phyloP scores from a whole-genome alignment of 2,888 invertebrate genomes.

The Zaprionus bogoriensis region DNA sequence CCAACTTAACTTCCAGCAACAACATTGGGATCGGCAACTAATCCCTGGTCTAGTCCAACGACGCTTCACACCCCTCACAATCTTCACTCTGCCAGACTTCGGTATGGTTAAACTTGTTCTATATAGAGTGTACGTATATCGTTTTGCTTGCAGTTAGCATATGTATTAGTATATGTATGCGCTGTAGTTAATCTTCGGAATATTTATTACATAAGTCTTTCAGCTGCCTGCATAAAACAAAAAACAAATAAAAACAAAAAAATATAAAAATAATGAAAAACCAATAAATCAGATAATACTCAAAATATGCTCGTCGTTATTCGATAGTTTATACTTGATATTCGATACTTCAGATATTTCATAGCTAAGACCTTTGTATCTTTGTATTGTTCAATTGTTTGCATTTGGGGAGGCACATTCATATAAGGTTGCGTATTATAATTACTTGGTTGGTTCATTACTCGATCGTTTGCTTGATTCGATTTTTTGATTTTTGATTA shows the following conservation, averaged over 20 bases:
- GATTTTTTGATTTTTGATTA: conserved; percentile 29
- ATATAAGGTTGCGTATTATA: conserved; percentile 48
- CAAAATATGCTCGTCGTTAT: neutral
- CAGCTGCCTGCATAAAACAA: conserved; percentile 22
- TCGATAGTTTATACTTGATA: conserved; percentile 6
- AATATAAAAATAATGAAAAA: neutral
- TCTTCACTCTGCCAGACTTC: conserved; percentile 42
- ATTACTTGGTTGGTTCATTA: conserved; percentile 31
- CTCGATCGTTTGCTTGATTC: neutral
- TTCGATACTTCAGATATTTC: conserved; percentile 10
- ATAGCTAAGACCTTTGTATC: conserved; percentile 41
- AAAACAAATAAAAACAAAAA: neutral
- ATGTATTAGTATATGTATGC: conserved; percentile 1
- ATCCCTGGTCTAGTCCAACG: conserved; percentile 11
- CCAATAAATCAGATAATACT: neutral
- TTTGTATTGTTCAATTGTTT: conserved; percentile 36
- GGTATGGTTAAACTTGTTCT: conserved; percentile 36
- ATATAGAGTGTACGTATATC: conserved; percentile 47
- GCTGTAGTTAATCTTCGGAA: conserved; percentile 32
- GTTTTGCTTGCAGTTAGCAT: conserved; percentile 14
- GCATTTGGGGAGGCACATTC: conserved; percentile 53
- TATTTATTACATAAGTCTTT: conserved; percentile 20
- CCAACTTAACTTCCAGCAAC: conserved; percentile 8
- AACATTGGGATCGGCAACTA: too few species aligned
- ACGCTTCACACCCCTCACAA: conserved; percentile 20